Evolutionary conservation across 2,888 invertebrate genomes (phyloP), one percentile per base, ranked within the genome.

Genomic region (Drosophila meridionalis): DNA sequence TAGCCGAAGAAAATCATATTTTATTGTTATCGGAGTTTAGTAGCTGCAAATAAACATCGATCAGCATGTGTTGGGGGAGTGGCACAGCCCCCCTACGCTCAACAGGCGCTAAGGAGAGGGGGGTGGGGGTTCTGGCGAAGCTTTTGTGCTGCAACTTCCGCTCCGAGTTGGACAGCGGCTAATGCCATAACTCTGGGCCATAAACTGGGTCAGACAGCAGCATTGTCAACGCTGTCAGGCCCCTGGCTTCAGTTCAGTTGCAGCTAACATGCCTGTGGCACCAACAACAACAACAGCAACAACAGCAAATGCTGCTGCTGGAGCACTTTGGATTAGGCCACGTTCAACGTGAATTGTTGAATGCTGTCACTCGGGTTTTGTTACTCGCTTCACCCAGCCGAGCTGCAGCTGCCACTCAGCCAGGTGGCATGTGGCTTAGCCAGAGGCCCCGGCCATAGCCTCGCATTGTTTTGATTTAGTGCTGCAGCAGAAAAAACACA

Each of bases 11-110:
- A 89, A 86, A 89, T 89, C 89, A 86, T 86, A 86, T 87, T 89
- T 89, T 86, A 86, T 86, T 86, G 87, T 89, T 89, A 86, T 86
- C 82, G 78, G 69, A 89, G 80, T 88, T 88, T 83, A 86, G 86
- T 83, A 69, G 70, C 72, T 36, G 68, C 73, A 74, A 77, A 87
- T 84, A 84, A 84, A 87, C 78, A 77, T 73, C 69, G 86, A 80
- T 74, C 69, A 72, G 56, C 40, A 50, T 34, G 47, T 14, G 52
- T 52, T 34, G 30, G 30, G 55, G 52, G 50, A 40, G 38, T 52
- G 14, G 11, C 47, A 40, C 42, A 6, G 26, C n/a, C 40, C 40
- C 48, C 1, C 30, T 6, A n/a, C 30, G 38, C 38, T 26, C 34
- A 52, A 52, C 50, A n/a, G 20, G 53, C 20, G 4, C 8, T 7